Evolutionary conservation across 2,888 invertebrate genomes (phyloP).

Genomic region (Tortrix viridana): DNA sequence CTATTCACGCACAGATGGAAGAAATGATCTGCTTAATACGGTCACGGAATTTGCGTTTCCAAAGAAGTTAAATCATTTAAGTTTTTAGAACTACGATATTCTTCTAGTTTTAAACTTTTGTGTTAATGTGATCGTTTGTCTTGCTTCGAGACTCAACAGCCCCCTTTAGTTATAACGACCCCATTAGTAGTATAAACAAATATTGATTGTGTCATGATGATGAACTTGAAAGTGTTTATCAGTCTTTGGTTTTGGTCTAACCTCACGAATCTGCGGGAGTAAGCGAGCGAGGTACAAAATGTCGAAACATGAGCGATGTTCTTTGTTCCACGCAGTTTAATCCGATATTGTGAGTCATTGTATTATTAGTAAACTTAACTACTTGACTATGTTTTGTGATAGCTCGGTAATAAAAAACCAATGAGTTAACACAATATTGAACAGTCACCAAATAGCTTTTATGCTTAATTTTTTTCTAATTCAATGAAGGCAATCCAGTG

Average conservation of each 20-base stretch:
- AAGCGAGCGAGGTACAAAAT: too few relatives aligned
- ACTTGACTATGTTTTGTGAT: background rate
- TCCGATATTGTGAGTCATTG: constrained; percentile 1
- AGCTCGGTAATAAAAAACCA: background rate
- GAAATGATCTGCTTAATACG: constrained; percentile 44
- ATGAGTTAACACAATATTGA: background rate
- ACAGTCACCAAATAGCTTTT: background rate
- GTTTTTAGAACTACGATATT: background rate
- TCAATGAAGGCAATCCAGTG: too few relatives aligned
- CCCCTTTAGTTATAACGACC: too few relatives aligned
- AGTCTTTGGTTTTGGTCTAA: too few relatives aligned
- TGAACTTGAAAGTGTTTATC: too few relatives aligned
- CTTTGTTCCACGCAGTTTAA: too few relatives aligned
- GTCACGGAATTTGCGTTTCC: constrained; percentile 41
- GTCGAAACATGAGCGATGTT: too few relatives aligned
- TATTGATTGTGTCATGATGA: too few relatives aligned
- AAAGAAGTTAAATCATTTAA: background rate
- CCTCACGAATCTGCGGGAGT: too few relatives aligned
- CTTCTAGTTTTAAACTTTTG: background rate
- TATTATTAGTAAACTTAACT: background rate
- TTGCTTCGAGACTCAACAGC: too few relatives aligned
- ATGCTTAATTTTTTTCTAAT: background rate
- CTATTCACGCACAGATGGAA: constrained; percentile 43
- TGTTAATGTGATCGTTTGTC: background rate
- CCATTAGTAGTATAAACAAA: too few relatives aligned